Evolutionary conservation across 2,797 vertebrate genomes (phyloP).

Genomic region (Synaphobranchus kaupii): DNA sequence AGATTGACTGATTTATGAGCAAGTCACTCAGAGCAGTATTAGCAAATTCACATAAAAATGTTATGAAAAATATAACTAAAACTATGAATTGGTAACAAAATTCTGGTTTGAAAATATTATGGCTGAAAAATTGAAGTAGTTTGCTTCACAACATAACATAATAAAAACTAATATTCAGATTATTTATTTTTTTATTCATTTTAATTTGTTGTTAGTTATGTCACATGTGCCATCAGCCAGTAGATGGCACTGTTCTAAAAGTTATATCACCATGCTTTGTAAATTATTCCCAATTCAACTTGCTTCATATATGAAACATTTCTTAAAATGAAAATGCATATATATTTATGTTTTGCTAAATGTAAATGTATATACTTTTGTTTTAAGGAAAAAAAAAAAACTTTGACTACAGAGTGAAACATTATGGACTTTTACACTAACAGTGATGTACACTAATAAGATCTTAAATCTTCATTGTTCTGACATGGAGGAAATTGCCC

Average conservation of each 20-base stretch:
- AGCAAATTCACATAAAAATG: too few species aligned
- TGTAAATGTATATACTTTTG: background rate
- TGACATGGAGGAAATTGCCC: background rate
- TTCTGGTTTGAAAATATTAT: too few species aligned
- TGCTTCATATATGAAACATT: background rate
- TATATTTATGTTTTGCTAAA: too few species aligned
- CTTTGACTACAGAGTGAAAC: background rate
- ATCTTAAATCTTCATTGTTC: background rate
- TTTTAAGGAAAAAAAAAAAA: background rate
- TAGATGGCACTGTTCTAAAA: conserved; percentile 20
- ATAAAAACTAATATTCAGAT: too few species aligned
- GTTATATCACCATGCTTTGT: background rate
- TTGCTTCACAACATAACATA: too few species aligned
- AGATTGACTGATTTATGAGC: too few species aligned
- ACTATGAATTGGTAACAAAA: too few species aligned
- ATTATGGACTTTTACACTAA: background rate
- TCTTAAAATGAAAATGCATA: too few species aligned
- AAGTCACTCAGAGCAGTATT: too few species aligned
- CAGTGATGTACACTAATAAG: background rate
- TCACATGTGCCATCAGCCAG: background rate
- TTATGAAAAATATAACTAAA: too few species aligned
- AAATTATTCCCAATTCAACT: background rate
- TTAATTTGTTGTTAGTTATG: background rate
- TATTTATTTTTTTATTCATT: too few species aligned
- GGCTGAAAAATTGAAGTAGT: too few species aligned